phyloP scores from a whole-genome alignment of 2,113 vertebrate genomes.

The Heterotilapia buettikoferi region DNA sequence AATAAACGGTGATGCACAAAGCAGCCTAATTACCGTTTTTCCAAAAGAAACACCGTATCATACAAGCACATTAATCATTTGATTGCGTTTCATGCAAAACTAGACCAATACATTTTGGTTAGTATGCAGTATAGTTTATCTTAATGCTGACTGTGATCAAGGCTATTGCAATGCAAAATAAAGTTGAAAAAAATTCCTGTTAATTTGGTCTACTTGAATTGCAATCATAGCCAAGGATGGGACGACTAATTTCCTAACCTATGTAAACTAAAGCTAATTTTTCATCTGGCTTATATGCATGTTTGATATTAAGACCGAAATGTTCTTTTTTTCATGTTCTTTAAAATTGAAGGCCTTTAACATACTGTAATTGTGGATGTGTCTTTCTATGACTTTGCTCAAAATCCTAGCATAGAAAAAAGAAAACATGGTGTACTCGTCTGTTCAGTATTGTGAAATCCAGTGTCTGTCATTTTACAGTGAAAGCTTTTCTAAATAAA shows the following conservation, averaged over 20 bases:
- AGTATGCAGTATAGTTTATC: neutral
- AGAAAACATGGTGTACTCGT: conserved; percentile 19
- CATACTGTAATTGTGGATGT: conserved; percentile 42
- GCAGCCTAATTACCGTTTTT: neutral
- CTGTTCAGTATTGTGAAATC: conserved; percentile 50
- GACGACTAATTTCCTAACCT: neutral
- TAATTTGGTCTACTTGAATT: neutral
- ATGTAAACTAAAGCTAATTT: neutral
- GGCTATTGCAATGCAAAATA: neutral
- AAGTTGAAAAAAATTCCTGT: neutral
- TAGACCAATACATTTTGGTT: neutral
- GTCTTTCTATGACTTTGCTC: conserved; percentile 45
- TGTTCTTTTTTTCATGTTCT: neutral
- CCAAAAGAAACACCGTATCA: neutral
- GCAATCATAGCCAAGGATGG: neutral
- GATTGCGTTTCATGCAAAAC: neutral
- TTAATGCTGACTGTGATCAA: neutral
- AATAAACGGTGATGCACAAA: neutral
- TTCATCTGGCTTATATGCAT: conserved; percentile 49
- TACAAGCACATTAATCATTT: conserved; percentile 20
- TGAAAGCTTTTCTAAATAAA: conserved; percentile 65
- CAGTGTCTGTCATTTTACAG: conserved; percentile 52
- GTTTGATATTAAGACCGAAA: conserved; percentile 35
- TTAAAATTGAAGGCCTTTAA: conserved; percentile 13
- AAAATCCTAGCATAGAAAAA: conserved; percentile 29